Evolutionary conservation across 1,140 invertebrate genomes (phyloP), one percentile per base, ranked within the genome.

Genomic region (Euborellia annulipes): DNA sequence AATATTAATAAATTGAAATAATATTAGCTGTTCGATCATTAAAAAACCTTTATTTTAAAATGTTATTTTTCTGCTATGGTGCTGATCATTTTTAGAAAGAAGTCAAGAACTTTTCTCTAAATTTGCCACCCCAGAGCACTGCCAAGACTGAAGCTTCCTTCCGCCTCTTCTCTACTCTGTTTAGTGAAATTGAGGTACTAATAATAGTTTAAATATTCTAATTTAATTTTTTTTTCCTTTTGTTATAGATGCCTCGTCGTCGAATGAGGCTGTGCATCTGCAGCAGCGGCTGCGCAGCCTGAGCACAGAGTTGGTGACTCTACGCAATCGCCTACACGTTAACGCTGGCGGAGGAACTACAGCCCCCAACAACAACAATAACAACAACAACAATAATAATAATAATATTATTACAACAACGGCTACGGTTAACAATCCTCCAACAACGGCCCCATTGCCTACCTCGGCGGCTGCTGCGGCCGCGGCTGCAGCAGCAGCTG

Each of bases 231-330:
- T 30, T 30, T 14, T 36, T 51, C 45, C 50, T 52, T 43, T 49
- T 54, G 47, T 75, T 72, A 7, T 70, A 91, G 87, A 90, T 83
- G 85, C 85, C 50, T 88, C 85, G 49, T 89, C 85, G 34, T 88
- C 85, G 53, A 89, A 88, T 68, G 87, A 92, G 71, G 86, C 86
- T 36, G 86, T 88, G 52, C 85, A 90, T 59, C 68, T 90, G 52
- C 85, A 92, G 66, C 85, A 90, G 59, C 75, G 85, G 45, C 70
- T 92, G 50, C 81, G 85, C 51, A 88, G 82, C 63, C 71, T 92
- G 48, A 87, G 84, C 65, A 86, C 84, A 37, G 86, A 90, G 67
- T 66, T 92, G 66, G 83, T 89, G 54, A 89, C 86, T 38, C 72
- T 91, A 55, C 73, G 86, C 47, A 89, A 88, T 65, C 73, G 85